These are phyloP conservation scores for Rhyacophila evoluta DNA, from an alignment of 2,888 invertebrate genomes.

Conservation along the genomic window DNA sequence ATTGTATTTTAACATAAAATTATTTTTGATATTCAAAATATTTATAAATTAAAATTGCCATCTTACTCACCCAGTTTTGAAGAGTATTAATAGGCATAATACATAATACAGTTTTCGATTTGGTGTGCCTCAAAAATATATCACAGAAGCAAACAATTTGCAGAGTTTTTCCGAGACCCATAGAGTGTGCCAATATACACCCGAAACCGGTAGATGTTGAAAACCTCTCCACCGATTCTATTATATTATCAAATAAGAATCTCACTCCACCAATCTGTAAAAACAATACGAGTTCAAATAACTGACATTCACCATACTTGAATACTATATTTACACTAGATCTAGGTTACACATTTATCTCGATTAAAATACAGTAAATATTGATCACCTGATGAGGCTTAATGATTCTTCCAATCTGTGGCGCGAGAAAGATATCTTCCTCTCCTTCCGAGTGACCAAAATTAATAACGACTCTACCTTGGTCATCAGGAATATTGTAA, in stretches of 20 bases:
- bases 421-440: constrained; percentile 91
- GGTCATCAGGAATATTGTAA: constrained; percentile 90
- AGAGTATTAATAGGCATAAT: constrained; percentile 99
- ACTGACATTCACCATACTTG: no score
- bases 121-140: constrained; percentile 91
- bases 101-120: constrained; percentile 89
- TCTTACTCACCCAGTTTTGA: constrained; percentile 87
- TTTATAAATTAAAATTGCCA: no score
- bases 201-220: constrained; percentile 93
- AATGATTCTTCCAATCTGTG: constrained; percentile 89
- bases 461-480: constrained; percentile 93
- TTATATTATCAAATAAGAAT: constrained; percentile 96
- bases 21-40: no score
- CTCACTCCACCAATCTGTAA: constrained; percentile 90
- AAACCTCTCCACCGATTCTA: constrained; percentile 92
- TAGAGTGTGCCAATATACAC: constrained; percentile 97
- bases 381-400: constrained; percentile 95
- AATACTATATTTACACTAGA: no score
- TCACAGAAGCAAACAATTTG: constrained; percentile 97
- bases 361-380: no score
- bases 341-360: no score
- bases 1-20: no score
- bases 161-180: constrained; percentile 99
- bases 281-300: no score
- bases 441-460: constrained; percentile 93